Evolutionary conservation across 2,888 invertebrate genomes (phyloP), one percentile per base, ranked within the genome.

Genomic region (Schrankia costaestrigalis): DNA sequence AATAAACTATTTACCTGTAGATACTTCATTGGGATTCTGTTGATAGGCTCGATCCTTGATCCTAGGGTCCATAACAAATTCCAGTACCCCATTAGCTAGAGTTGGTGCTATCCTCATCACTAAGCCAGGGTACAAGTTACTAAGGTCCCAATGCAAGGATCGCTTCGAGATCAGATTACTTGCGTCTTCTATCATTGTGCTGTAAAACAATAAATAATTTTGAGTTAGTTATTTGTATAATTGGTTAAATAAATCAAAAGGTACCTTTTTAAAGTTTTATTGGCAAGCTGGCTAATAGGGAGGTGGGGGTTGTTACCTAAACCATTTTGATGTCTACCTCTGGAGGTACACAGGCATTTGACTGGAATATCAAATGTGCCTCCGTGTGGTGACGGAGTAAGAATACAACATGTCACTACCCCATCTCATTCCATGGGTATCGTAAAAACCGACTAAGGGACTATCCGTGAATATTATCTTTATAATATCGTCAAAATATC

Each of bases 51-150:
- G 72, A 49, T 90, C 84, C 28, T 90, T 90, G 11, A 84, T 63
- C 40, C 88, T 83, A 0, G 90, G 89, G 57, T 94, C 94, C 67
- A 95, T 78, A 0, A 91, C 90, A 58, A 95, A 95, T 60, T 95
- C 94, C 18, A 95, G 81, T 15, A 93, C 78, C 26, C 95, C 94
- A 46, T 92, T 92, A 0, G 92, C 90, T 1, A 91, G 78, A 21
- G 93, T 92, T 21, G 95, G 95, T 1, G 94, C 93, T 27, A 95
- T 90, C 44, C 91, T 90, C 89, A 95, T 91, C 35, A 90, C 89
- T 7, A 95, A 71, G 0, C 95, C 95, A 0, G 95, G 95, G 70
- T 94, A 93, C 1, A 95, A 43, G 3, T 77, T 84, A 36, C 91
- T 90, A 73, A 95, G 88, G 43, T 94, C 93, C 94, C 94, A 95